phyloP scores from a whole-genome alignment of 1,140 invertebrate genomes.

The Cotesia glomerata region DNA sequence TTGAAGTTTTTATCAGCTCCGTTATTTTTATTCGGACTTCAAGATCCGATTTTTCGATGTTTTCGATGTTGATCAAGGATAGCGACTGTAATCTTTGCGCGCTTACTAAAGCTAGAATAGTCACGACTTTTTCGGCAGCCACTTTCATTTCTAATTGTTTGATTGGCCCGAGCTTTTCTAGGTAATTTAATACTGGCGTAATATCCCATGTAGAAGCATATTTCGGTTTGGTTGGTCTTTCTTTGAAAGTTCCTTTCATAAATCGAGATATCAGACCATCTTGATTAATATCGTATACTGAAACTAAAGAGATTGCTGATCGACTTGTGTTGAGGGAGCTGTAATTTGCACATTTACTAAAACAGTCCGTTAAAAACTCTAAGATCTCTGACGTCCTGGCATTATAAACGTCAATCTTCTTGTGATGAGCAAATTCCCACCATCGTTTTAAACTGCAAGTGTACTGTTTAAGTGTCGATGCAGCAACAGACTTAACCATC shows the following conservation, averaged over 20 bases:
- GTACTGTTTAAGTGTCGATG: too few relatives aligned
- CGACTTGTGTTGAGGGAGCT: conserved; percentile 36
- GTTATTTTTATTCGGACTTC: conserved; percentile 29
- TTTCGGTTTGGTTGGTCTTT: conserved; percentile 40
- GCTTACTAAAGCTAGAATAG: conserved; percentile 35
- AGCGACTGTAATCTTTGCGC: conserved; percentile 40
- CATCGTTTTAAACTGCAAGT: neutral
- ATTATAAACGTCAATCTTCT: conserved; percentile 1
- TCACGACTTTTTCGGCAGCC: conserved; percentile 35
- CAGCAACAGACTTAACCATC: too few relatives aligned
- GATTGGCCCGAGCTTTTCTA: conserved; percentile 32
- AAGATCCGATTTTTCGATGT: conserved; percentile 3
- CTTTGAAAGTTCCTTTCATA: conserved; percentile 40
- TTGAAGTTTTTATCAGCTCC: conserved; percentile 35
- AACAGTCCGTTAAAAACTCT: conserved; percentile 26
- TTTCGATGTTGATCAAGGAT: conserved; percentile 34
- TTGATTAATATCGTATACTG: conserved; percentile 5
- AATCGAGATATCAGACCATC: conserved; percentile 29
- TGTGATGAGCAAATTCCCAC: conserved; percentile 23
- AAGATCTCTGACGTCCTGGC: conserved; percentile 2
- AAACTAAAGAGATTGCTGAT: conserved; percentile 33
- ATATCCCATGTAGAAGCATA: conserved; percentile 44
- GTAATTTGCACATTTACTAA: conserved; percentile 31
- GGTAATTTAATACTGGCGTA: conserved; percentile 36
- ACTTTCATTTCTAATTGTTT: conserved; percentile 21